A percentile compares a stretch with the other conserved stretches of the same genome.
Conservation (phyloP, 2,797 vertebrate genomes). For the Acomys russatus region DNA sequence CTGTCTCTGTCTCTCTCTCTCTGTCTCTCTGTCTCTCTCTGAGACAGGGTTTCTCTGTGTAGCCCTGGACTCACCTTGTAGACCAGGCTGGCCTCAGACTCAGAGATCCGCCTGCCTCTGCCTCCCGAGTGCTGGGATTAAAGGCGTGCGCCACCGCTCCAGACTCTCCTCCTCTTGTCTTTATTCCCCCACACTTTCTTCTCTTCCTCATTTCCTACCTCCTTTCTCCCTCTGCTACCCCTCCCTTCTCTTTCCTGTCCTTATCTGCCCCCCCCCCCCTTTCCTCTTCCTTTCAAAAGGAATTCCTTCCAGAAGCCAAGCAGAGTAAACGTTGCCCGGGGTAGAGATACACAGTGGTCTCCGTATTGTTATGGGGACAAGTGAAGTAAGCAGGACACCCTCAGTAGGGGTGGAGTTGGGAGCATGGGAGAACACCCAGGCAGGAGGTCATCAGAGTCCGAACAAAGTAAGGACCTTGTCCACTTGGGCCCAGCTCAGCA, state of each 20-base stretch:
- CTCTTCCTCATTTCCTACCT: background rate
- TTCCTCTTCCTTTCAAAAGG: background rate
- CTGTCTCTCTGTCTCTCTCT: no score
- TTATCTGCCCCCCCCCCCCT: background rate
- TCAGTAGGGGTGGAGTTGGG: fast-evolving
- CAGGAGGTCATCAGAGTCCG: background rate
- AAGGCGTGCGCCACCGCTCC: no score
- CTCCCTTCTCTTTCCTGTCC: background rate
- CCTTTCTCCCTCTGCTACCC: background rate
- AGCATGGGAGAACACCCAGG: background rate
- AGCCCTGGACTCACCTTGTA: no score
- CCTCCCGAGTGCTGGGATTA: no score
- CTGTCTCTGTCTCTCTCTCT: no score
- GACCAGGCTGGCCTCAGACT: no score
- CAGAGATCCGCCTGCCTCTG: no score
- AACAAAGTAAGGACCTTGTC: background rate
- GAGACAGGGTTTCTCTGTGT: no score
- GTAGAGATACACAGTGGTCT: background rate
- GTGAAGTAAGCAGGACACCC: background rate
- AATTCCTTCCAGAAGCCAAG: background rate
- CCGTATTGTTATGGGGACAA: background rate
- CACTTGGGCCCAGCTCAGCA: background rate
- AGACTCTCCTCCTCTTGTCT: background rate
- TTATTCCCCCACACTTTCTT: background rate
- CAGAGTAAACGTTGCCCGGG: background rate